Percentiles rank a stretch among this genome's conserved stretches.
Evolutionary conservation across 2,113 vertebrate species (phyloP).

Genomic region (Nothobranchius kuhntae): DNA sequence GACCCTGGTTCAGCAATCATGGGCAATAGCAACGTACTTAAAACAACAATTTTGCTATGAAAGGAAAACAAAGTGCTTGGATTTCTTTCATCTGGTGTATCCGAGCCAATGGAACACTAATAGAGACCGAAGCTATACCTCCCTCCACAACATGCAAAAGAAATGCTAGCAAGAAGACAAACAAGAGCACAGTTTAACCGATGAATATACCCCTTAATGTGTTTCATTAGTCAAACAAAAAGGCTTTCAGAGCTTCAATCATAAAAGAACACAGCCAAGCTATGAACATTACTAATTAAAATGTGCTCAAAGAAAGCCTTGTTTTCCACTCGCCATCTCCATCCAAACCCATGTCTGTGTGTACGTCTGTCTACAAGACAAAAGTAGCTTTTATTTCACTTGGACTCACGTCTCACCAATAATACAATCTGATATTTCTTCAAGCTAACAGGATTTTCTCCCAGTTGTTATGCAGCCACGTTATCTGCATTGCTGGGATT

Average conservation of each 20-base stretch:
- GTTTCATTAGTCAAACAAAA: constrained; percentile 77
- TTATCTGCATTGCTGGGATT: constrained; percentile 28
- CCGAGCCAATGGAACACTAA: constrained; percentile 51
- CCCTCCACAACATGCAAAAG: constrained; percentile 36
- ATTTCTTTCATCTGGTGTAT: constrained; percentile 60
- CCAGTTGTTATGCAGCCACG: constrained; percentile 23
- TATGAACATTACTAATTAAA: constrained; percentile 78
- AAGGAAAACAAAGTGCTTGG: constrained; percentile 60
- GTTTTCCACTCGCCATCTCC: constrained; percentile 69
- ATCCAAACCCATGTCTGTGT: constrained; percentile 71
- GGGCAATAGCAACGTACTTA: constrained; percentile 66
- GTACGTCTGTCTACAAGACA: constrained; percentile 42
- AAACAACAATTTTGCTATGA: constrained; percentile 65
- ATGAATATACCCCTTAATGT: constrained; percentile 59
- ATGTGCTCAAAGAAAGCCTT: constrained; percentile 75
- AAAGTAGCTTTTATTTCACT: constrained; percentile 65
- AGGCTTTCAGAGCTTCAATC: constrained; percentile 73
- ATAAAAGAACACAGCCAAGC: constrained; percentile 73
- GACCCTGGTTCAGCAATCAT: constrained; percentile 66
- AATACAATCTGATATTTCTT: constrained; percentile 62
- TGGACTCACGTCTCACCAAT: constrained; percentile 51
- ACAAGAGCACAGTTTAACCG: constrained; percentile 51
- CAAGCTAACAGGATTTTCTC: constrained; percentile 48
- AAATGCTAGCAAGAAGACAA: constrained; percentile 5
- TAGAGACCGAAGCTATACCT: constrained; percentile 34